Base-by-base conservation (phyloP, 1,140 invertebrate species). In the Contarinia nasturtii region DNA sequence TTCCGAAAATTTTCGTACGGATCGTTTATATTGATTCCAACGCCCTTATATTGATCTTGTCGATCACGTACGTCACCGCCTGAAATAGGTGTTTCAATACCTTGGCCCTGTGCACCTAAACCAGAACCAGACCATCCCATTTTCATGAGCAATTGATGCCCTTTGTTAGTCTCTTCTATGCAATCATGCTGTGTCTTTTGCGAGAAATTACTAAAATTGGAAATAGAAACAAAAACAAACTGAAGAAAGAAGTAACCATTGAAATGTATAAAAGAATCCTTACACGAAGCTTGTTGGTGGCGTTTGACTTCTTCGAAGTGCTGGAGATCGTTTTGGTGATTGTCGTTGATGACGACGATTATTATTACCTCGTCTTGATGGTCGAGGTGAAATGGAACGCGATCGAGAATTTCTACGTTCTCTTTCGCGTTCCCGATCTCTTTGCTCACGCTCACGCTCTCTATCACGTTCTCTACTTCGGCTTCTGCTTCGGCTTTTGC, bases 1-100 rank as follows among this genome's bases (percentile, higher is more conserved):
- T 96, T 96, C 48, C 93, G 75, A 67, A 95, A 97, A 60, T 88
- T 90, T 67, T 97, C 93, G 61, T 93, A 98, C 0, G 92, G 92
- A 71, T 94, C 90, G 58, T 86, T 87, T 49, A 91, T 67, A 60
- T 82, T 88, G 48, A 87, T 77, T 37, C 91, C 92, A 42, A 95
- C 77, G 52, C 72, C 72, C 72, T 73, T 93, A 61, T 90, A 95
- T 68, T 86, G 81, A 64, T 95, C 90, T 49, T 77, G 77, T 51
- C 77, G 73, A 59, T 95, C 91, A n/a, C 91, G 68, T 34, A 93
- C 83, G 57, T 94, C 83, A 33, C 86, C 91, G 0, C 85, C 87
- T 34, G 83, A 81, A 51, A 97, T 92, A 0, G 92, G 92, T 52
- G 90, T 81, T 52, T 90, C 86, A 48, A 95, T 96, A 17, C 92